A percentile compares a stretch with the other conserved stretches of the same genome.
Conservation (phyloP, 2,113 vertebrate species). For the Nerophis ophidion region DNA sequence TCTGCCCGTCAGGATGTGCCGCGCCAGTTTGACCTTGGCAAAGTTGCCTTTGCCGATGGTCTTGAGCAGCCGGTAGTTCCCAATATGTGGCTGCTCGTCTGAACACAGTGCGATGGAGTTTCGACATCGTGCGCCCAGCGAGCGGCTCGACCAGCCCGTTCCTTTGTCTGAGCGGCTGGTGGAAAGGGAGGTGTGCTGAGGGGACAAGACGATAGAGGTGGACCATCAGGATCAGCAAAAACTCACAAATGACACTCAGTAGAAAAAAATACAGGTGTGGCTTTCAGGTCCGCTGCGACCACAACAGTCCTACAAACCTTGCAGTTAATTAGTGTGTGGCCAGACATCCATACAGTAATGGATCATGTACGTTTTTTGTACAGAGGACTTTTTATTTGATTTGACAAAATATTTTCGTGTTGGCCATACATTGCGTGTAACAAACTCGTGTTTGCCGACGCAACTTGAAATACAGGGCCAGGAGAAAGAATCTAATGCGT, state of each 20-base stretch:
- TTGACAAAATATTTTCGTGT: no score
- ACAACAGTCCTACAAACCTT: no score
- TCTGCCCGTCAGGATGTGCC: slow-evolving; percentile 84
- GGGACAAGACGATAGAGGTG: slow-evolving; percentile 19
- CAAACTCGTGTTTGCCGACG: no score
- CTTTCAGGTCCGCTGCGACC: no score
- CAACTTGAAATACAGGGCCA: no score
- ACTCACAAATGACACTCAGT: not conserved
- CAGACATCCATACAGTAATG: no score
- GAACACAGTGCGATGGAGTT: slow-evolving; percentile 89
- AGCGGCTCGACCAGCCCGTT: slow-evolving; percentile 82
- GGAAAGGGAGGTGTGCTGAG: slow-evolving; percentile 79
- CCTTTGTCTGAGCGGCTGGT: slow-evolving; percentile 85
- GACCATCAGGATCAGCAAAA: not conserved
- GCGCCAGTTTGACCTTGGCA: slow-evolving; percentile 88
- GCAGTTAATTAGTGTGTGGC: no score
- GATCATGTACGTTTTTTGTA: no score
- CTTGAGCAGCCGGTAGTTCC: slow-evolving; percentile 87
- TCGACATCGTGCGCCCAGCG: slow-evolving; percentile 84
- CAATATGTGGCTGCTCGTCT: slow-evolving; percentile 87
- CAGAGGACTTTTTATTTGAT: no score
- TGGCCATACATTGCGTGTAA: no score
- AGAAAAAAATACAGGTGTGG: not conserved
- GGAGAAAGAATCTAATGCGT: no score
- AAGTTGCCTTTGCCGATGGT: slow-evolving; percentile 95